Percentiles rank a stretch among this genome's conserved stretches.
These are phyloP conservation scores for Lota lota DNA, from an alignment of 2,113 vertebrate species.

Conservation along the genomic window DNA sequence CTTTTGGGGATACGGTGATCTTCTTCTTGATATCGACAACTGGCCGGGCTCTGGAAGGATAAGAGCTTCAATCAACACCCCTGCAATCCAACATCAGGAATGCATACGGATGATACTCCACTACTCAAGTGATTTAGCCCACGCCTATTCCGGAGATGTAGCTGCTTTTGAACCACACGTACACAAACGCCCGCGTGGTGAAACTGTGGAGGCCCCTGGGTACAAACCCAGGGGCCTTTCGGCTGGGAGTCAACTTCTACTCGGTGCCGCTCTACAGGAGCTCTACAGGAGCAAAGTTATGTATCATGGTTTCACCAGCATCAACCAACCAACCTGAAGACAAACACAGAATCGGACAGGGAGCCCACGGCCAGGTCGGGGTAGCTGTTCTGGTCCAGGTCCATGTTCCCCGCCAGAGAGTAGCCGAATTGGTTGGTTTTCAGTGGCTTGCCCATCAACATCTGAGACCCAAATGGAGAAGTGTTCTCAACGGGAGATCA, in stretches of 20 bases:
- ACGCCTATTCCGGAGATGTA: no score
- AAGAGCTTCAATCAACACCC: conserved; percentile 5
- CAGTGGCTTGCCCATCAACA: conserved; percentile 70
- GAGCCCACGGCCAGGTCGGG: conserved; percentile 93
- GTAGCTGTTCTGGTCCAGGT: conserved; percentile 89
- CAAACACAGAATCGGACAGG: conserved; percentile 84
- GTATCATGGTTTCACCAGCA: no score
- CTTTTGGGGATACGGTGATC: conserved; percentile 76
- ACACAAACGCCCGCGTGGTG: no score
- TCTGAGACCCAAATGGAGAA: conserved; percentile 56
- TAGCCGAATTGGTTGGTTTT: conserved; percentile 82
- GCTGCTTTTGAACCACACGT: no score
- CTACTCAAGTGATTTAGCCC: no score
- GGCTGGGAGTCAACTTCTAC: no score
- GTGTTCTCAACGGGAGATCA: not conserved
- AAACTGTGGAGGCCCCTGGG: no score
- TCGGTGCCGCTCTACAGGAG: no score
- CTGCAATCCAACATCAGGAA: no score
- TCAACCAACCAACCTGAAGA: conserved; percentile 43
- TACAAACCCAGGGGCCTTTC: no score
- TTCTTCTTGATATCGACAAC: conserved; percentile 84
- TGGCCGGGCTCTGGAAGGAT: conserved; percentile 78
- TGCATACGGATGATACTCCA: no score
- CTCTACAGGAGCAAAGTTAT: no score
- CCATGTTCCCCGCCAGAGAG: conserved; percentile 94